A percentile compares a stretch with the other conserved stretches of the same genome.
Evolutionary conservation across 2,797 vertebrate genomes (phyloP).

Genomic region (Chaetophractus vellerosus): DNA sequence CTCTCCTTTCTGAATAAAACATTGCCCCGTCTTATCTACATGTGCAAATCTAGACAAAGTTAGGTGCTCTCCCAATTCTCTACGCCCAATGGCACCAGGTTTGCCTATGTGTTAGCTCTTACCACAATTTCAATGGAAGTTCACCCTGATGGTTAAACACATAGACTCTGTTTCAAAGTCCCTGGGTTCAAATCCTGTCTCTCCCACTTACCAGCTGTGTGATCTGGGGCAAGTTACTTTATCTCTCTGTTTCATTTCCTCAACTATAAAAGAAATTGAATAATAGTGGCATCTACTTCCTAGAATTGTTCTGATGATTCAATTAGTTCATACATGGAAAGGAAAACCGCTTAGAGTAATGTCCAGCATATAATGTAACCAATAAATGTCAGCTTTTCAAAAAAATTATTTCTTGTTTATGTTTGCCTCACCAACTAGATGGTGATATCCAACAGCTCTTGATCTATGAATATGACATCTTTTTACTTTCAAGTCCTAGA

Average conservation of each 20-base stretch:
- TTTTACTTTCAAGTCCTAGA: neutral
- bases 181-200: neutral
- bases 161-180: neutral
- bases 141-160: neutral
- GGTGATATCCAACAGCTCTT: neutral
- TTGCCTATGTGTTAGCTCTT: neutral
- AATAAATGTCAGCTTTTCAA: conserved; percentile 39
- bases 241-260: neutral
- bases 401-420: neutral
- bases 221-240: conserved; percentile 8
- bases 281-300: neutral
- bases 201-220: neutral
- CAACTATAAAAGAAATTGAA: neutral
- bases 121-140: neutral
- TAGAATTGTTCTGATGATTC: neutral
- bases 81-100: neutral
- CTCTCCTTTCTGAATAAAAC: neutral
- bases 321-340: neutral
- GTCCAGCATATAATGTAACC: neutral
- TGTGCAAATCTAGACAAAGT: neutral
- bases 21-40: neutral
- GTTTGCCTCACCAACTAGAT: neutral
- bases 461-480: neutral
- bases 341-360: neutral
- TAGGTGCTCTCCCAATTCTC: neutral